A percentile compares a stretch with the other conserved stretches of the same genome.
These are phyloP conservation scores for Acanthococcus lagerstroemiae DNA, from an alignment of 2,888 invertebrate species.

Conservation along the genomic window DNA sequence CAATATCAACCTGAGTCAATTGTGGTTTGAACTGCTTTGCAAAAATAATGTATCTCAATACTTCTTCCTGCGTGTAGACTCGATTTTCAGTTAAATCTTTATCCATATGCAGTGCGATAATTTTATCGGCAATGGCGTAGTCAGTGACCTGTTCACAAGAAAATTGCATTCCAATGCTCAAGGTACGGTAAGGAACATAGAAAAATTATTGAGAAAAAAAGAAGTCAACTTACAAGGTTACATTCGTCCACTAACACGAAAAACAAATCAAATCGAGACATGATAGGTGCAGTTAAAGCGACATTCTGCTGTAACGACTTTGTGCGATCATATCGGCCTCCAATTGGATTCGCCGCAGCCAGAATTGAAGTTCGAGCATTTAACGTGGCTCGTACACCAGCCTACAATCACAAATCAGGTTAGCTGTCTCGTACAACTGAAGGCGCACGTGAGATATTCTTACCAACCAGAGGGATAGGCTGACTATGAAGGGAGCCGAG, in stretches of 20 bases:
- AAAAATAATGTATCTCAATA: conserved; percentile 91
- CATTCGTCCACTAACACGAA: conserved; percentile 97
- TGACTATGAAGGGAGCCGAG: too few relatives aligned
- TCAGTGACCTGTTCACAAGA: conserved; percentile 60
- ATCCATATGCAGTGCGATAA: conserved; percentile 86
- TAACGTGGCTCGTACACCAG: conserved; percentile 91
- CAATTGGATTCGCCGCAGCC: conserved; percentile 96
- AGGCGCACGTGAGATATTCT: too few relatives aligned
- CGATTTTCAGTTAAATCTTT: conserved; percentile 68
- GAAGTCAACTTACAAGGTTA: conserved; percentile 53
- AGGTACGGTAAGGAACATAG: not conserved
- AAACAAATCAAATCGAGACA: conserved; percentile 98
- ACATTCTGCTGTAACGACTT: conserved; percentile 93
- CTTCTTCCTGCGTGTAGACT: conserved; percentile 77
- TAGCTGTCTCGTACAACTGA: too few relatives aligned
- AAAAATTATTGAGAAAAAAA: not conserved
- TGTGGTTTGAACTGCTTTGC: conserved; percentile 90
- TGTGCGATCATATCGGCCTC: conserved; percentile 90
- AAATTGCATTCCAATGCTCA: conserved; percentile 4
- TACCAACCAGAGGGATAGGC: too few relatives aligned
- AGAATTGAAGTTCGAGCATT: conserved; percentile 96
- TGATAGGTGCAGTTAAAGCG: conserved; percentile 85
- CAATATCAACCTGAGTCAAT: conserved; percentile 54
- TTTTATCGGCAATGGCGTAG: conserved; percentile 92
- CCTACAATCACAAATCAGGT: conserved; percentile 49